These are phyloP conservation scores for Diaprepes abbreviatus DNA, from an alignment of 2,888 invertebrate genomes.

Conservation along the genomic window DNA sequence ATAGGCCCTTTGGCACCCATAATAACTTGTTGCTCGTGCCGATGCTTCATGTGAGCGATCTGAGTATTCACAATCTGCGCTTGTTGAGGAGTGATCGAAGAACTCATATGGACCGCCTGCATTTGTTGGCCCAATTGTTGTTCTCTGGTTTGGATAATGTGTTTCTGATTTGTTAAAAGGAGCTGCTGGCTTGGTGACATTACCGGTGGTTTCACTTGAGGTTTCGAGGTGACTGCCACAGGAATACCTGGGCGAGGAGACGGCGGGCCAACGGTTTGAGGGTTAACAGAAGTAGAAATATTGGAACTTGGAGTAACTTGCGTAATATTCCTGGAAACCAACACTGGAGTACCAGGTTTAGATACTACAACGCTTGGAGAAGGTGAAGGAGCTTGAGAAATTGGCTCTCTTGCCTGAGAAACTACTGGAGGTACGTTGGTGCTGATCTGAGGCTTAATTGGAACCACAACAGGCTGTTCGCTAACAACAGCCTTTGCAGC, in stretches of 20 bases:
- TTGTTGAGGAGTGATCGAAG: slow-evolving; percentile 47
- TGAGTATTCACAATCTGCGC: slow-evolving; percentile 64
- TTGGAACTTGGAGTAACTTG: slow-evolving; percentile 26
- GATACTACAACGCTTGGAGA: slow-evolving; percentile 26
- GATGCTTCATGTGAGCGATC: slow-evolving; percentile 67
- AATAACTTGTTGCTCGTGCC: slow-evolving; percentile 61
- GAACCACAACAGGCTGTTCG: slow-evolving; percentile 31
- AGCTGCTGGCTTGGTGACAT: slow-evolving; percentile 55
- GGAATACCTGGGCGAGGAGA: slow-evolving; percentile 47
- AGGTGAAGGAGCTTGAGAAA: slow-evolving; percentile 21
- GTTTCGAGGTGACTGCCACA: slow-evolving; percentile 40
- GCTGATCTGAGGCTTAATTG: background rate
- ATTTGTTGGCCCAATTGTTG: slow-evolving; percentile 46
- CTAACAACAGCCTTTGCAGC: slow-evolving; percentile 63
- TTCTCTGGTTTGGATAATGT: slow-evolving; percentile 53
- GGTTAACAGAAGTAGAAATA: slow-evolving; percentile 23
- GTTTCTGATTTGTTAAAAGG: slow-evolving; percentile 54
- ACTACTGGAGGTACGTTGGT: background rate
- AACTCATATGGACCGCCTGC: slow-evolving; percentile 49
- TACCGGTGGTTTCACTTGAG: slow-evolving; percentile 54
- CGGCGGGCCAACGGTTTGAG: slow-evolving; percentile 40
- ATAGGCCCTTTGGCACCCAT: slow-evolving; percentile 60
- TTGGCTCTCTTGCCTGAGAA: background rate
- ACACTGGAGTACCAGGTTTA: slow-evolving; percentile 26
- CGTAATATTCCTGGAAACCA: slow-evolving; percentile 16